phyloP scores from a whole-genome alignment of 2,888 invertebrate genomes.

The Napeogenes sylphis region DNA sequence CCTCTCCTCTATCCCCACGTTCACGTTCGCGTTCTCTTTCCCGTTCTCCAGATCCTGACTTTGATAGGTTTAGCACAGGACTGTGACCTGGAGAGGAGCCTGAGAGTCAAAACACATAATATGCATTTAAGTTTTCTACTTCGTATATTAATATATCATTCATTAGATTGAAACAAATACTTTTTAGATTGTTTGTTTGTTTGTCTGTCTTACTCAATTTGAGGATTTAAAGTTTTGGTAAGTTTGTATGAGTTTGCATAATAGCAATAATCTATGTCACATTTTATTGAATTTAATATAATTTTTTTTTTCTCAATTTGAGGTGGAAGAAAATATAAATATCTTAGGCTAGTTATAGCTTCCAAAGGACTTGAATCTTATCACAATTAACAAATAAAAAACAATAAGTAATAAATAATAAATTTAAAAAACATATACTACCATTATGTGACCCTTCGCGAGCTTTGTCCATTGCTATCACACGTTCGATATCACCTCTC shows the following conservation, averaged over 20 bases:
- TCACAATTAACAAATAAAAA: too few relatives aligned
- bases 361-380: not conserved
- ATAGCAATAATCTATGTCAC: too few relatives aligned
- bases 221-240: too few relatives aligned
- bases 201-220: too few relatives aligned
- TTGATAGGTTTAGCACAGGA: constrained; percentile 94
- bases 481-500: constrained; percentile 89
- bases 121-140: not conserved
- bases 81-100: constrained; percentile 93
- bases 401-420: not conserved
- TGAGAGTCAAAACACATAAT: constrained; percentile 44
- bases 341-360: not conserved
- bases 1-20: constrained; percentile 70
- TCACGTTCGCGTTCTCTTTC: constrained; percentile 79
- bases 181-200: too few relatives aligned
- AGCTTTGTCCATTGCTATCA: constrained; percentile 88
- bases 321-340: too few relatives aligned
- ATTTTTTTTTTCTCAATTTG: too few relatives aligned
- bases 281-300: too few relatives aligned
- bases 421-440: constrained; percentile 58
- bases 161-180: too few relatives aligned
- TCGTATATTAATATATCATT: too few relatives aligned
- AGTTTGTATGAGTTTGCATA: too few relatives aligned
- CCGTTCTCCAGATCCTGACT: constrained; percentile 89
- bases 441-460: constrained; percentile 93